These are phyloP conservation scores for Aphelocoma californica DNA, from an alignment of 2,797 vertebrate genomes.

Conservation along the genomic window DNA sequence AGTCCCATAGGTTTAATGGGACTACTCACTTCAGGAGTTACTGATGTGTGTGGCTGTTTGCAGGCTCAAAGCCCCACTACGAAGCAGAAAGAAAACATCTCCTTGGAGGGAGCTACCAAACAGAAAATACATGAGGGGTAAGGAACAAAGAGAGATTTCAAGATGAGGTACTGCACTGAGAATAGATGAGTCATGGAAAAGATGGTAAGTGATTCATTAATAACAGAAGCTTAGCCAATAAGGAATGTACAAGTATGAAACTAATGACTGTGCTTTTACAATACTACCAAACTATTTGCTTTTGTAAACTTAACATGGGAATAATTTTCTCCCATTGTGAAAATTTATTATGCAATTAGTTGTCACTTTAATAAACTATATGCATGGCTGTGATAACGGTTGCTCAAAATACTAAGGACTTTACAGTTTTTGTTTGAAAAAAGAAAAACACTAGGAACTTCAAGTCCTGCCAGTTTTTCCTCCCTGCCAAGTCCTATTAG, in stretches of 20 bases:
- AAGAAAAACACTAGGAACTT: slow-evolving; percentile 77
- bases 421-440: slow-evolving; percentile 74
- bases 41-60: background rate
- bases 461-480: slow-evolving; percentile 82
- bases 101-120: slow-evolving; percentile 12
- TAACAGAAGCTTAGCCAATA: slow-evolving; percentile 28
- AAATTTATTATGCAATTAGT: slow-evolving; percentile 71
- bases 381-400: slow-evolving; percentile 57
- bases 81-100: slow-evolving; percentile 32
- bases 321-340: slow-evolving; percentile 68
- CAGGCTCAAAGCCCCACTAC: background rate
- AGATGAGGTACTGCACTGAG: slow-evolving; percentile 47
- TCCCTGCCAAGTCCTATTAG: slow-evolving; percentile 84
- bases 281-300: slow-evolving; percentile 58
- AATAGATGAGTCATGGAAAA: slow-evolving; percentile 62
- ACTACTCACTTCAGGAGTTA: background rate
- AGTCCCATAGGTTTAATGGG: background rate
- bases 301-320: slow-evolving; percentile 60
- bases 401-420: slow-evolving; percentile 72
- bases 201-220: slow-evolving; percentile 60
- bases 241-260: slow-evolving; percentile 54
- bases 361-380: slow-evolving; percentile 69
- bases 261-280: slow-evolving; percentile 45
- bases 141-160: slow-evolving; percentile 53
- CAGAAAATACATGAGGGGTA: slow-evolving; percentile 4